Evolutionary conservation across 2,797 vertebrate species (phyloP), one percentile per base, ranked within the genome.

Genomic region (Arnoldichthys spilopterus): DNA sequence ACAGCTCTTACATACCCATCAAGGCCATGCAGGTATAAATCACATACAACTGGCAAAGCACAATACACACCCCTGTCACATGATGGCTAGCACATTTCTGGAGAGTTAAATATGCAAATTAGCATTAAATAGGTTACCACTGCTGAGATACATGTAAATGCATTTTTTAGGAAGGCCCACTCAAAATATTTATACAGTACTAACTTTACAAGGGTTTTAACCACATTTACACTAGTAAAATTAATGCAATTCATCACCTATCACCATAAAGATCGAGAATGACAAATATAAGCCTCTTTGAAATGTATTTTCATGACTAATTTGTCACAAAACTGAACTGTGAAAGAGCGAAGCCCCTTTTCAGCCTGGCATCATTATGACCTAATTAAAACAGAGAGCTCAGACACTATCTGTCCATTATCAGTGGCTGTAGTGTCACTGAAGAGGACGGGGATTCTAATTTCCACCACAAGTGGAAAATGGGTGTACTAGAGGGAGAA

Each of bases 291-390:
- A 37, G 6, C 11, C 34, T 45, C 43, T 45, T 43, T 24, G 54
- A 45, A 43, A 45, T 26, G 49, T 68, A 37, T 72, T 80, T 62
- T 80, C 51, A 71, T 47, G 2, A 61, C 32, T 67, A 47, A 77
- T 82, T 77, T 61, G 67, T 78, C 63, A 47, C 22, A 37, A 80
- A 80, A 73, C 54, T 66, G 69, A 69, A 24, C 51, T 69, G 51
- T 72, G 68, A 79, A 70, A 49, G 53, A 45, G 28, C 45, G 51
- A 71, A 80, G 74, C 37, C 28, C 62, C 59, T 70, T 51, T 79
- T 69, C 58, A 56, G 20, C 37, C 40, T 28, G 34, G n/a, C 72
- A 66, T 13, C 72, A 26, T 72, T 77, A 15, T 71, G 61, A 66
- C 56, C 32, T 66, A n/a, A 70, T 75, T 80, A 72, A 70, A 79